Base-by-base conservation (phyloP, 2,888 invertebrate species). In the Suillia variegata region DNA sequence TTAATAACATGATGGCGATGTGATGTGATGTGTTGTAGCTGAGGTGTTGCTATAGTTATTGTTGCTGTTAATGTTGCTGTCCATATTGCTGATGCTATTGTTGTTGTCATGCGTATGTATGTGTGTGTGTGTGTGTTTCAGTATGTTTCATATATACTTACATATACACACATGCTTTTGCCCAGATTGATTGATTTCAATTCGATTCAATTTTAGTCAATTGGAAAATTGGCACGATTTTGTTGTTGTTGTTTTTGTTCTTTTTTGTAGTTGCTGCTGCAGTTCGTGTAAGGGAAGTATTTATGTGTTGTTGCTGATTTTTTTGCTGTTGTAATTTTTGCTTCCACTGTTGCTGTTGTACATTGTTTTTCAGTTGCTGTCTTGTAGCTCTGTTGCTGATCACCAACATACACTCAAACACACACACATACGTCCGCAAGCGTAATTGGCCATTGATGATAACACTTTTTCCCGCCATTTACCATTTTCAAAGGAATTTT, bases 111-210 rank as follows among this genome's bases (percentile, higher is more conserved):
- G 38, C 38, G 5, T 38, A 38, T 45, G 45, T 45, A n/a, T 13
- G 38, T 12, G n/a, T 12, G 38, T 38, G n/a, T 38, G n/a, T 38
- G 38, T 38, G n/a, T 13, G 38, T 38, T 4, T 45, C 18, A 5
- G 20, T 45, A 18, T 4, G 6, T 20, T 17, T 45, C 45, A 20
- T n/a, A 38, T n/a, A 13, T 4, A 38, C n/a, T 13, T n/a, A n/a
- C 45, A 45, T 20, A 45, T 20, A 38, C 38, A 38, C 38, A n/a
- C 38, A 38, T n/a, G 4, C n/a, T 5, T 3, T 38, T n/a, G 38
- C 38, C n/a, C 38, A 38, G 38, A 38, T 45, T 45, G 45, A 45
- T 18, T 45, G 45, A 45, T 45, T 45, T 45, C 45, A 45, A 45
- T 17, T 18, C 20, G 45, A 18, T 20, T 17, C 45, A 45, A 45